Percentiles rank a stretch among this genome's conserved stretches.
These are phyloP conservation scores for Crossocerus cetratus DNA, from an alignment of 2,888 invertebrate species.

Conservation along the genomic window DNA sequence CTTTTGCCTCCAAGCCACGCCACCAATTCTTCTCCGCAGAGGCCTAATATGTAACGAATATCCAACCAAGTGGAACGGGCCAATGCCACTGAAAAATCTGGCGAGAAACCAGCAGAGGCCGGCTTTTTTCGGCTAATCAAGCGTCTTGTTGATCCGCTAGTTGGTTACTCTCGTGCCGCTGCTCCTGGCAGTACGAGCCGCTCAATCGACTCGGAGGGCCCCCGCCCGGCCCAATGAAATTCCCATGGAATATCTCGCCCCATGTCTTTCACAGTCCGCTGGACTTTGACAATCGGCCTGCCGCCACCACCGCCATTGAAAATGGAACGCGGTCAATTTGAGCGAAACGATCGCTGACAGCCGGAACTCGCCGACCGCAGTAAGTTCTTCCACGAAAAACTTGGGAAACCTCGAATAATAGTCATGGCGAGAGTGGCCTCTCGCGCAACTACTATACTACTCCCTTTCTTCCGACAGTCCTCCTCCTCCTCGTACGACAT, in stretches of 20 bases:
- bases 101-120: conserved; percentile 2
- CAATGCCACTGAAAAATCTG: not conserved
- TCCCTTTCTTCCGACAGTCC: conserved; percentile 10
- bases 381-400: conserved; percentile 38
- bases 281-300: conserved; percentile 38
- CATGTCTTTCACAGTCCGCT: conserved; percentile 50
- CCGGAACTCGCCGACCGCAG: conserved; percentile 26
- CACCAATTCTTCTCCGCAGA: too few species aligned
- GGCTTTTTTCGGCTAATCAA: conserved; percentile 25
- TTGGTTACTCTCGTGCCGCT: not conserved
- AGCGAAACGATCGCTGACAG: conserved; percentile 47
- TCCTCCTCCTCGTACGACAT: too few species aligned
- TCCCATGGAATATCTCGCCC: conserved; percentile 42
- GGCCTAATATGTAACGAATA: not conserved
- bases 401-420: conserved; percentile 46
- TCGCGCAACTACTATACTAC: not conserved
- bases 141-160: conserved; percentile 21
- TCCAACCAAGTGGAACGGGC: not conserved
- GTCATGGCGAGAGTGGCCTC: conserved; percentile 34
- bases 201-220: not conserved
- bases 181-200: conserved; percentile 11
- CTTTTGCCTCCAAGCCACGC: too few species aligned
- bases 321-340: conserved; percentile 48
- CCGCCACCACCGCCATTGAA: conserved; percentile 21
- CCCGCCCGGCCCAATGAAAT: conserved; percentile 37